Conservation (phyloP, 2,113 vertebrate species). For the Regulus satrapa region DNA sequence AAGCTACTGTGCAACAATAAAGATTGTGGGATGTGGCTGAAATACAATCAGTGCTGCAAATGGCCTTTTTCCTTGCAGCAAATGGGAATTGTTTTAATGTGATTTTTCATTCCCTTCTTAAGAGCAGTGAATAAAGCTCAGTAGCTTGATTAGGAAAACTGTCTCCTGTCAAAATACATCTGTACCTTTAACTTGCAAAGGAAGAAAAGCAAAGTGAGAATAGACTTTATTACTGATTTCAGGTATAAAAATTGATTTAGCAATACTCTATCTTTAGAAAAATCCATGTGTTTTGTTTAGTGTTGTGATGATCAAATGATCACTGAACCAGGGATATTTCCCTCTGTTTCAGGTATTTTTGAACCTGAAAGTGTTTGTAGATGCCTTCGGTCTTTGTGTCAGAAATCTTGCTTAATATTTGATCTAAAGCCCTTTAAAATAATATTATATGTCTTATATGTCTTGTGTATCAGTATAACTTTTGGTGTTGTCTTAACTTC, state of each 20-base stretch:
- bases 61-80: background rate
- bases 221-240: background rate
- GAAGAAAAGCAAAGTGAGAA: background rate
- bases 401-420: background rate
- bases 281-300: background rate
- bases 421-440: background rate
- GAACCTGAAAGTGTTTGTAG: background rate
- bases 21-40: background rate
- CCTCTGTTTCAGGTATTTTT: background rate
- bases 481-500: background rate
- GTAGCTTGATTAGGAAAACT: background rate
- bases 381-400: background rate
- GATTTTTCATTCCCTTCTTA: background rate
- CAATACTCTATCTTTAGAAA: background rate
- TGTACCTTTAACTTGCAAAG: background rate
- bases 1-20: background rate
- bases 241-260: background rate
- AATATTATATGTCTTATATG: background rate
- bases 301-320: background rate
- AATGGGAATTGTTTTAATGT: background rate
- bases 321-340: background rate
- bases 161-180: background rate
- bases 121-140: background rate
- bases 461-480: background rate
- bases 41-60: background rate